Evolutionary conservation across 1,140 invertebrate genomes (phyloP).

Genomic region (Diuraphis noxia): DNA sequence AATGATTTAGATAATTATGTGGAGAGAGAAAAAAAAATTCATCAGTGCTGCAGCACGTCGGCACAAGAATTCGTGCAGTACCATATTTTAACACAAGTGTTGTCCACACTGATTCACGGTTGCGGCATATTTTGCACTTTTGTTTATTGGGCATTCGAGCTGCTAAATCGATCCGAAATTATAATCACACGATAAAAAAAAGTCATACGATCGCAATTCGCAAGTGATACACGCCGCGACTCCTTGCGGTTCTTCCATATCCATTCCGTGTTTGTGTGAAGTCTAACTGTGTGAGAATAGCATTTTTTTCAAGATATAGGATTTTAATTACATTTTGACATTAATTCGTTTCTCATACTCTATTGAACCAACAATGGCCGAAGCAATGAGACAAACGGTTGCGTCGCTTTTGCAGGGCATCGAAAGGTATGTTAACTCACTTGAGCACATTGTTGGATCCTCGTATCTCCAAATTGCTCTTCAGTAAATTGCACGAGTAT

Average conservation of each 20-base stretch:
- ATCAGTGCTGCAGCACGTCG: too few relatives aligned
- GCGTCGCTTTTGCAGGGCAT: constrained; percentile 76
- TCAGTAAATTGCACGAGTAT: constrained; percentile 52
- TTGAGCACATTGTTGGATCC: not conserved
- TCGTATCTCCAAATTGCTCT: not conserved
- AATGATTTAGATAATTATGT: too few relatives aligned
- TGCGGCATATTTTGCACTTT: not conserved
- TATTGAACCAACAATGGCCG: constrained; percentile 64
- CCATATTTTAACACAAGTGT: not conserved
- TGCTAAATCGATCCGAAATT: not conserved
- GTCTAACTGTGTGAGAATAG: not conserved
- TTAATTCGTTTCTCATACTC: not conserved
- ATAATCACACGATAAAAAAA: not conserved
- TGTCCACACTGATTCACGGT: not conserved
- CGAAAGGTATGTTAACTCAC: constrained; percentile 68
- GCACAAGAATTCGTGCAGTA: not conserved
- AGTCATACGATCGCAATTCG: not conserved
- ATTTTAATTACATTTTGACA: not conserved
- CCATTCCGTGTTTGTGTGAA: too few relatives aligned
- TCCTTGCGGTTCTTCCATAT: not conserved
- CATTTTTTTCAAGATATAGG: not conserved
- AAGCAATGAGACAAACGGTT: constrained; percentile 76
- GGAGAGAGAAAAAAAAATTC: too few relatives aligned
- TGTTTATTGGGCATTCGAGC: not conserved
- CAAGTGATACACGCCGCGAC: not conserved